phyloP scores from a whole-genome alignment of 2,797 vertebrate species.

The Phyllotis vaccarum region DNA sequence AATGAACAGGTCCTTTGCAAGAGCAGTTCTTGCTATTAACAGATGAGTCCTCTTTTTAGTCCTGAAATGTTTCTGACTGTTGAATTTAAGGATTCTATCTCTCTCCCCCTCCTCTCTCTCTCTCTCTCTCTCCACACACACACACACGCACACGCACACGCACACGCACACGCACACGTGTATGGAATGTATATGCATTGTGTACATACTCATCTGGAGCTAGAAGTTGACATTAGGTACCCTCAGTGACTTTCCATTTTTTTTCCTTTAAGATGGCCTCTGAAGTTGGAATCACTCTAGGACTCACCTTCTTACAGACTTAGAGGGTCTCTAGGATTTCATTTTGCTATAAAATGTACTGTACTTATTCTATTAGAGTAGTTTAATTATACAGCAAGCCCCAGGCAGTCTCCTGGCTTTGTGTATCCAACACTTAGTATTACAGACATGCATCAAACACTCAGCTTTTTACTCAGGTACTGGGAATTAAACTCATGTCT shows the following conservation, averaged over 20 bases:
- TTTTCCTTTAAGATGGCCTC: background rate
- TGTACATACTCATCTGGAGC: background rate
- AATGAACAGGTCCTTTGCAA: background rate
- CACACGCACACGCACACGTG: too few relatives aligned
- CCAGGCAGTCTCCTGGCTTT: background rate
- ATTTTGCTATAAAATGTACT: background rate
- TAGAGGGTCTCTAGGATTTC: slow-evolving; percentile 2
- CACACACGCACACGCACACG: too few relatives aligned
- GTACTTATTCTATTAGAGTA: slow-evolving; percentile 49
- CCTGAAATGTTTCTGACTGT: background rate
- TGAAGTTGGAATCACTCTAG: background rate
- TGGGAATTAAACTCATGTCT: background rate
- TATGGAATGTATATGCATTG: background rate
- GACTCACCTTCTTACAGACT: background rate
- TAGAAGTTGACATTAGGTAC: background rate
- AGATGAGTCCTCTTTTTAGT: background rate
- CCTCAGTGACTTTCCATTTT: background rate
- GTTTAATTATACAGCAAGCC: background rate
- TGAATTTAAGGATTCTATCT: background rate
- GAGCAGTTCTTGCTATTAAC: background rate
- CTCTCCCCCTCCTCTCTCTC: too few relatives aligned
- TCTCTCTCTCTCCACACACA: too few relatives aligned
- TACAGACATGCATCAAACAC: background rate
- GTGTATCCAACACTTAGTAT: background rate
- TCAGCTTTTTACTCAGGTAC: background rate